Evolutionary conservation across 2,113 vertebrate genomes (phyloP).

Genomic region (Oplegnathus fasciatus): DNA sequence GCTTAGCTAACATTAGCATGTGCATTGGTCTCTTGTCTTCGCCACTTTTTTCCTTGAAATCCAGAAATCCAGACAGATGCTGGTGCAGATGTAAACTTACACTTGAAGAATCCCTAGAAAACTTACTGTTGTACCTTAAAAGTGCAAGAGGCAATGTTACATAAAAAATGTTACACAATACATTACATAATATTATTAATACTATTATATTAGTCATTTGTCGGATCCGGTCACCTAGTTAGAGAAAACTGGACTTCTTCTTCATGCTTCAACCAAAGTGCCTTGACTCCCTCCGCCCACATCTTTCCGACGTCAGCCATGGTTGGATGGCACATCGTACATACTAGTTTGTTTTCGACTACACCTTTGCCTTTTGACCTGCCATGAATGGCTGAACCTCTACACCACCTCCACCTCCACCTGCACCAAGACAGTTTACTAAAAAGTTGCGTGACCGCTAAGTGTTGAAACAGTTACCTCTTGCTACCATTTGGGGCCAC

Average conservation of each 20-base stretch:
- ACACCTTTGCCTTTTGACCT: background rate
- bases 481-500: slow-evolving; percentile 21
- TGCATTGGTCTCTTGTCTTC: background rate
- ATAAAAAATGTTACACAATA: background rate
- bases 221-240: background rate
- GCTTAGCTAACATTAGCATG: background rate
- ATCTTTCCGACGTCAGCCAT: background rate
- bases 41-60: background rate
- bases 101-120: background rate
- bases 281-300: background rate
- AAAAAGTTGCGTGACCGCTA: background rate
- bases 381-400: background rate
- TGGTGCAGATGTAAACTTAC: background rate
- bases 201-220: background rate
- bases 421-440: background rate
- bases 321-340: background rate
- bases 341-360: background rate
- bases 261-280: background rate
- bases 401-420: background rate
- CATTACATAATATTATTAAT: background rate
- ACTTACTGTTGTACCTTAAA: background rate
- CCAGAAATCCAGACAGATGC: background rate
- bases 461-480: background rate
- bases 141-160: background rate
- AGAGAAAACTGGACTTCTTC: background rate